Evolutionary conservation across 2,113 vertebrate species (phyloP).

Genomic region (Dissostichus mawsoni): DNA sequence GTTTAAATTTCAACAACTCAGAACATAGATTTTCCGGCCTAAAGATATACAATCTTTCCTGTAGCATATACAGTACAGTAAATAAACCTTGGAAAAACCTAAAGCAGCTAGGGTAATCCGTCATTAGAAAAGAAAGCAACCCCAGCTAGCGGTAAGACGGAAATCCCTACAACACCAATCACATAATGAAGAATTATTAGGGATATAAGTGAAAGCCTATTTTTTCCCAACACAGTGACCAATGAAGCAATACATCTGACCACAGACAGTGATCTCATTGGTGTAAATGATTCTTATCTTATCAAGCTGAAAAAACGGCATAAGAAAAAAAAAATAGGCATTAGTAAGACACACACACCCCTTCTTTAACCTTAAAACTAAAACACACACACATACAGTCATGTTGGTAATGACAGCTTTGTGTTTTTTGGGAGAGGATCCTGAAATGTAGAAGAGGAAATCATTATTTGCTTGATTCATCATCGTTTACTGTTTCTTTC

Average conservation of each 20-base stretch:
- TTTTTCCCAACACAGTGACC: constrained; percentile 4
- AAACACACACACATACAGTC: too few relatives aligned
- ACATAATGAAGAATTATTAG: constrained; percentile 4
- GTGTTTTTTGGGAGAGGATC: constrained; percentile 24
- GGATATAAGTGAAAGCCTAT: not conserved
- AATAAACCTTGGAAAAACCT: constrained; percentile 12
- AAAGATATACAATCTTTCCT: constrained; percentile 31
- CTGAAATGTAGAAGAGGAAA: constrained; percentile 14
- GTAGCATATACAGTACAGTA: not conserved
- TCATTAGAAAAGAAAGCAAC: not conserved
- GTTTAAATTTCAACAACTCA: constrained; percentile 28
- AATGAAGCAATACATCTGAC: constrained; percentile 9
- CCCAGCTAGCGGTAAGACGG: not conserved
- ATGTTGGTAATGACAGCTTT: constrained; percentile 22
- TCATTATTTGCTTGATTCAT: not conserved
- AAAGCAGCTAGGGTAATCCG: not conserved
- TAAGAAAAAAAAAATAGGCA: not conserved
- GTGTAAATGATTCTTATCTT: not conserved
- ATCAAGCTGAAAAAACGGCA: constrained; percentile 22
- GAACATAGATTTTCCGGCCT: not conserved
- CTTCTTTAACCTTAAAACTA: too few relatives aligned
- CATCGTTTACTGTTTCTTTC: constrained; percentile 14
- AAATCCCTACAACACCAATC: not conserved
- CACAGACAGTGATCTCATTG: constrained; percentile 16
- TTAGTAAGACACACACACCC: not conserved